Percentiles rank a stretch among this genome's conserved stretches.
Evolutionary conservation across 92 coral and sea anemone genomes (phyloP).

Genomic region (Epizoanthus scotinus): DNA sequence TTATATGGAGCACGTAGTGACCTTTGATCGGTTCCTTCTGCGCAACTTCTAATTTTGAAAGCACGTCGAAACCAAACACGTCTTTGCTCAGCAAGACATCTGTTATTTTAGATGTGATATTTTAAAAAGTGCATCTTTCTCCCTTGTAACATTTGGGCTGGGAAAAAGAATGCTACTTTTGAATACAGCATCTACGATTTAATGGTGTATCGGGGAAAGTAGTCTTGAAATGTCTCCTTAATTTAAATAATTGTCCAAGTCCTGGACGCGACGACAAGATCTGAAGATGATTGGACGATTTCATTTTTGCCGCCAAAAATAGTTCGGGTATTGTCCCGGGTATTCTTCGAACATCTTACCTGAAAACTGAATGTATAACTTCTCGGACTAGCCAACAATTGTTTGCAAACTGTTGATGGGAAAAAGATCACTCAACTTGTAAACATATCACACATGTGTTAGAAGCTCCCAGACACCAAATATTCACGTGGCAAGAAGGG

Average conservation of each 20-base stretch:
- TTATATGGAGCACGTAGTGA: neutral
- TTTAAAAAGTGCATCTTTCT: neutral
- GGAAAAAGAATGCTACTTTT: too few relatives aligned
- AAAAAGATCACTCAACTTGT: neutral
- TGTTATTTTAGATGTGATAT: neutral
- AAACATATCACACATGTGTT: neutral
- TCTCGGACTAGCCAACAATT: neutral
- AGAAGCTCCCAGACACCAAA: neutral
- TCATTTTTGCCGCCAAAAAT: constrained; percentile 26
- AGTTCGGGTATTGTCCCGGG: neutral
- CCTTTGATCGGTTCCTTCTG: constrained; percentile 7
- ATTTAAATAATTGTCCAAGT: too few relatives aligned
- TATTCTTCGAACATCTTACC: neutral
- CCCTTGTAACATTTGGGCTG: too few relatives aligned
- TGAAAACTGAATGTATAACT: neutral
- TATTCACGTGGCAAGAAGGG: neutral
- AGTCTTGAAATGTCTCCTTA: too few relatives aligned
- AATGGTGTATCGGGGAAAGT: too few relatives aligned
- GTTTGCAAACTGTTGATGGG: neutral
- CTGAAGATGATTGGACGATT: constrained; percentile 19
- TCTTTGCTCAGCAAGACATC: neutral
- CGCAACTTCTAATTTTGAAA: neutral
- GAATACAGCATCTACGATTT: too few relatives aligned
- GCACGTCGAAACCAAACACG: neutral
- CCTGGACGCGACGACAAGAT: too few relatives aligned